Conservation (phyloP, 2,797 vertebrate genomes). For the Paguma larvata region DNA sequence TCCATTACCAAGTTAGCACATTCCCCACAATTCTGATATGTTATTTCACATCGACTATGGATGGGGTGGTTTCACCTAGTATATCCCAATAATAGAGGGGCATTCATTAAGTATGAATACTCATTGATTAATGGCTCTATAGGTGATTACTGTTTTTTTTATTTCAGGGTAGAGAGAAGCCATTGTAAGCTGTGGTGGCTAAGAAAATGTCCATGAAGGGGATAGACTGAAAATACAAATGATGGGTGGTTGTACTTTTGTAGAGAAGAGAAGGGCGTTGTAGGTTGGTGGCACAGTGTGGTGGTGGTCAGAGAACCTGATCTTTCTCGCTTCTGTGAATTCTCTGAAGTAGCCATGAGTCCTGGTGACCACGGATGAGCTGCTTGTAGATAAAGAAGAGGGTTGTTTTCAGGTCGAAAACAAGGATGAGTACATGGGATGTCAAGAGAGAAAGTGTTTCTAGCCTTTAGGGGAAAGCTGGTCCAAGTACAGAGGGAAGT, state of each 20-base stretch:
- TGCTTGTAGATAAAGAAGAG: background rate
- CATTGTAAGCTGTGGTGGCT: background rate
- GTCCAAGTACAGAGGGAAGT: background rate
- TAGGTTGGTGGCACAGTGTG: background rate
- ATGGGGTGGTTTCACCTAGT: background rate
- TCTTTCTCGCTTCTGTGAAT: slow-evolving; percentile 12
- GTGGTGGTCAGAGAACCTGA: background rate
- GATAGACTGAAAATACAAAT: background rate
- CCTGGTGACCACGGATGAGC: background rate
- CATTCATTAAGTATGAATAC: background rate
- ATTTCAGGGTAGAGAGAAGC: slow-evolving; percentile 7
- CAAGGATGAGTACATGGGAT: background rate
- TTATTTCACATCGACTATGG: background rate
- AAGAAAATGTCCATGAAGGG: background rate
- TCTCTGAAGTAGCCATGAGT: background rate
- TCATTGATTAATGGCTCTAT: background rate
- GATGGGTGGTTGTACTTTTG: background rate
- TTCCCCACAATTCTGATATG: background rate
- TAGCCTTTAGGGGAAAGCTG: background rate
- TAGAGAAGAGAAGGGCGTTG: background rate
- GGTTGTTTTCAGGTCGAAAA: background rate
- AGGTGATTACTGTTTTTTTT: background rate
- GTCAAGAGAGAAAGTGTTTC: background rate
- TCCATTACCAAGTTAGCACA: background rate
- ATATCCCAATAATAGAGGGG: background rate